These are phyloP conservation scores for Quiscalus mexicanus DNA, from an alignment of 2,113 vertebrate species.

Conservation along the genomic window DNA sequence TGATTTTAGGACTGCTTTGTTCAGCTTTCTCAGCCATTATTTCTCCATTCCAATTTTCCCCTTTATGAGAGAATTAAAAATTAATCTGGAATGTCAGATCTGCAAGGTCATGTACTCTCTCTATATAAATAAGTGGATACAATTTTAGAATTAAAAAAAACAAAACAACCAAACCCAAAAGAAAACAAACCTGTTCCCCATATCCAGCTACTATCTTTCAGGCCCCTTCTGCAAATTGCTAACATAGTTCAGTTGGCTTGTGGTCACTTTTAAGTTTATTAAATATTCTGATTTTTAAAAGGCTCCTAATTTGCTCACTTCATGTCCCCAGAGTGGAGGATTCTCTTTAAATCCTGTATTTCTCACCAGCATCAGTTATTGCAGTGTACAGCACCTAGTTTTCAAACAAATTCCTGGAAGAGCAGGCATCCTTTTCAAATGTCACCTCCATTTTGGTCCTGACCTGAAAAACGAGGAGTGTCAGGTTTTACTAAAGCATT, in stretches of 20 bases:
- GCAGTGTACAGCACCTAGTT: neutral
- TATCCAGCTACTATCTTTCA: neutral
- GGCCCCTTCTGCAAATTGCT: neutral
- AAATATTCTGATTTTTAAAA: neutral
- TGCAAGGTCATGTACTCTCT: neutral
- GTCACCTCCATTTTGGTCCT: neutral
- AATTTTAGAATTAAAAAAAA: neutral
- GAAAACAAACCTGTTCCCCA: neutral
- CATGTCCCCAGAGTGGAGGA: neutral
- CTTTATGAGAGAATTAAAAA: neutral
- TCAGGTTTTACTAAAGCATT: neutral
- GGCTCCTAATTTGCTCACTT: neutral
- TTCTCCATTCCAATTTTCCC: neutral
- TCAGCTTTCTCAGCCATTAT: neutral
- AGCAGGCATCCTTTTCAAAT: neutral
- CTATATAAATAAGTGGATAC: accelerated
- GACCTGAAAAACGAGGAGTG: neutral
- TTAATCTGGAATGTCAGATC: neutral
- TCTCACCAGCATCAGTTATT: neutral
- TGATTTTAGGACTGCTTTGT: neutral
- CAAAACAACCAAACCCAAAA: neutral
- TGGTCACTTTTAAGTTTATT: neutral
- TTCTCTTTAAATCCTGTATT: neutral
- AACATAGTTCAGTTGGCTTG: neutral
- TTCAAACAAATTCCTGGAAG: neutral